These are phyloP conservation scores for Stegana nigrithorax DNA, from an alignment of 2,888 invertebrate genomes.

Conservation along the genomic window DNA sequence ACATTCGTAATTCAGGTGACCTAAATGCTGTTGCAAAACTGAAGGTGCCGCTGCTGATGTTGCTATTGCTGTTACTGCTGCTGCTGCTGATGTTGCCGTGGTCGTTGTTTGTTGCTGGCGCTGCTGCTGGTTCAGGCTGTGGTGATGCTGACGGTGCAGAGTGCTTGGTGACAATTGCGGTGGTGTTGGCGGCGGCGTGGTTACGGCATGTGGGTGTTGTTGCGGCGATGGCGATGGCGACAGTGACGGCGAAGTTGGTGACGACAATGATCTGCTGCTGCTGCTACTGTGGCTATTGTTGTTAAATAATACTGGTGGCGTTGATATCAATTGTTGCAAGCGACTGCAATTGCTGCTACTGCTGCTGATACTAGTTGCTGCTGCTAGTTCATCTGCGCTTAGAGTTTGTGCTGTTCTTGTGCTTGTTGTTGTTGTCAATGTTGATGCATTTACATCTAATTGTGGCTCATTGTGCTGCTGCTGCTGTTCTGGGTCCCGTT, in stretches of 20 bases:
- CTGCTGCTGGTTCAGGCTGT: conserved; percentile 43
- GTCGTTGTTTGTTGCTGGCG: conserved; percentile 36
- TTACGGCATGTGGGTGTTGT: conserved; percentile 21
- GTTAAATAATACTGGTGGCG: conserved; percentile 61
- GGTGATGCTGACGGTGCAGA: conserved; percentile 23
- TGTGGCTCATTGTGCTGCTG: conserved; percentile 19
- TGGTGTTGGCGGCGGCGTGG: conserved; percentile 35
- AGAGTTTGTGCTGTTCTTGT: conserved; percentile 23
- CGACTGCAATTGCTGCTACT: conserved; percentile 59
- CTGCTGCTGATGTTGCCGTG: conserved; percentile 13
- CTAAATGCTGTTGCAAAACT: conserved; percentile 66
- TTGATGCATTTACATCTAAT: not conserved
- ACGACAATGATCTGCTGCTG: conserved; percentile 17
- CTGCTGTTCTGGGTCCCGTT: conserved; percentile 35
- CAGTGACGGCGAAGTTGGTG: conserved; percentile 52
- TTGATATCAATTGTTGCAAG: conserved; percentile 65
- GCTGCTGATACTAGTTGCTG: conserved; percentile 40
- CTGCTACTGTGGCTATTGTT: conserved; percentile 34
- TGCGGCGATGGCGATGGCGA: conserved; percentile 31
- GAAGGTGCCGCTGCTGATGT: conserved; percentile 44
- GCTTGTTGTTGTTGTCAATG: conserved; percentile 25
- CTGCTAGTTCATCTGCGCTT: too few species aligned
- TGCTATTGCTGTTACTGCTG: conserved; percentile 35
- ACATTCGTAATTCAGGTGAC: conserved; percentile 66
- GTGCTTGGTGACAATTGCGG: conserved; percentile 28